Evolutionary conservation across 2,888 invertebrate species (phyloP).

Genomic region (Cancer borealis): DNA sequence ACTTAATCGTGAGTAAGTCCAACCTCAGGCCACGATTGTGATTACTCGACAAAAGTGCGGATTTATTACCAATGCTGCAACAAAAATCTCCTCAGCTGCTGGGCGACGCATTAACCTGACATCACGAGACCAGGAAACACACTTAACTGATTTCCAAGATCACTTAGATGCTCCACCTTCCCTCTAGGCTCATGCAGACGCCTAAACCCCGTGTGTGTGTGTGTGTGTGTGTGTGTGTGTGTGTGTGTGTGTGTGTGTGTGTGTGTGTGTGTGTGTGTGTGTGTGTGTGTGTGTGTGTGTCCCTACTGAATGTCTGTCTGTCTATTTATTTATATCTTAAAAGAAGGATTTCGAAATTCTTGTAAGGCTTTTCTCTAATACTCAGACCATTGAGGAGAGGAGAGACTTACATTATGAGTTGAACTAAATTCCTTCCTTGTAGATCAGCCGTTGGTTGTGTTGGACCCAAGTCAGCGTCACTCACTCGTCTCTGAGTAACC

Average conservation of each 20-base stretch:
- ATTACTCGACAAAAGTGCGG: neutral
- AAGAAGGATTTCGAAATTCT: too few relatives aligned
- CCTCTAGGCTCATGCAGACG: neutral
- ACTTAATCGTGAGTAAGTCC: neutral
- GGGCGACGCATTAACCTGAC: neutral
- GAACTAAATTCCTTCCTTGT: too few relatives aligned
- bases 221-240: conserved; percentile 49
- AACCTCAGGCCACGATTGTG: neutral
- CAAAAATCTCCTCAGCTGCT: neutral
- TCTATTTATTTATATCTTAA: too few relatives aligned
- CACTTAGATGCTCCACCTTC: neutral
- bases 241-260: conserved; percentile 53
- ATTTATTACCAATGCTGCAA: neutral
- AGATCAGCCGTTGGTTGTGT: too few relatives aligned
- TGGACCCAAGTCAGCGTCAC: too few relatives aligned
- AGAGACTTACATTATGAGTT: too few relatives aligned
- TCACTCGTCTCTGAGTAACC: neutral
- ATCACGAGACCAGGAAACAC: neutral
- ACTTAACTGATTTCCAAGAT: neutral
- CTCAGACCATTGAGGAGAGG: too few relatives aligned
- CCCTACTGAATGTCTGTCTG: too few relatives aligned
- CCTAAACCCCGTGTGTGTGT: neutral
- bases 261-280: conserved; percentile 49
- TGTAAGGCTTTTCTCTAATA: too few relatives aligned
- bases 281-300: conserved; percentile 55